Evolutionary conservation across 2,888 invertebrate species (phyloP).

Genomic region (Melanostoma mellinum): DNA sequence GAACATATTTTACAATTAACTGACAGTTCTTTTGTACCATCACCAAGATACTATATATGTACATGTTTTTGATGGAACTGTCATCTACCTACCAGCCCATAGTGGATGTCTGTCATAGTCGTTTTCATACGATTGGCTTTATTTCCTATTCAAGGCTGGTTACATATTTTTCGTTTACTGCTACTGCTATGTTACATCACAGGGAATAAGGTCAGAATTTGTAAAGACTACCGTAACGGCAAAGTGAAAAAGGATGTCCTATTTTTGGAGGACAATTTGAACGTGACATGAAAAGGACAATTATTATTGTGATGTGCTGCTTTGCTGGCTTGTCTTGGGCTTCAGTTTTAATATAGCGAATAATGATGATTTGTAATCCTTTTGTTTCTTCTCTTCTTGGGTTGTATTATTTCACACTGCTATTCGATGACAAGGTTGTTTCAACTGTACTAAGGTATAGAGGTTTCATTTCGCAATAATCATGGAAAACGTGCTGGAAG

Average conservation of each 20-base stretch:
- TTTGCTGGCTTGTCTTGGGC: background rate
- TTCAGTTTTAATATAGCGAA: too few relatives aligned
- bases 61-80: slow-evolving; percentile 26
- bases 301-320: slow-evolving; percentile 6
- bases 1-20: slow-evolving; percentile 29
- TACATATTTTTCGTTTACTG: background rate
- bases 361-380: too few relatives aligned
- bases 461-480: too few relatives aligned
- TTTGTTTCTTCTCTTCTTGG: too few relatives aligned
- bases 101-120: slow-evolving; percentile 18
- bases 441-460: too few relatives aligned
- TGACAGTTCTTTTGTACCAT: background rate
- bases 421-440: too few relatives aligned
- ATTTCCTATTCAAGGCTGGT: slow-evolving; percentile 9
- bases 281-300: slow-evolving; percentile 50
- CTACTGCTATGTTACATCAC: slow-evolving; percentile 41
- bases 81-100: slow-evolving; percentile 16
- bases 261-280: slow-evolving; percentile 29
- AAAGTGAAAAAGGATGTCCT: slow-evolving; percentile 21
- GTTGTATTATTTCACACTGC: too few relatives aligned
- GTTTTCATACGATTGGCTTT: slow-evolving; percentile 35
- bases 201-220: slow-evolving; percentile 55
- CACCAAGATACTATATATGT: background rate
- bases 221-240: slow-evolving; percentile 25
- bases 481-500: too few relatives aligned